Evolutionary conservation across 2,888 invertebrate species (phyloP).

Genomic region (Coronaproctus castanopsis): DNA sequence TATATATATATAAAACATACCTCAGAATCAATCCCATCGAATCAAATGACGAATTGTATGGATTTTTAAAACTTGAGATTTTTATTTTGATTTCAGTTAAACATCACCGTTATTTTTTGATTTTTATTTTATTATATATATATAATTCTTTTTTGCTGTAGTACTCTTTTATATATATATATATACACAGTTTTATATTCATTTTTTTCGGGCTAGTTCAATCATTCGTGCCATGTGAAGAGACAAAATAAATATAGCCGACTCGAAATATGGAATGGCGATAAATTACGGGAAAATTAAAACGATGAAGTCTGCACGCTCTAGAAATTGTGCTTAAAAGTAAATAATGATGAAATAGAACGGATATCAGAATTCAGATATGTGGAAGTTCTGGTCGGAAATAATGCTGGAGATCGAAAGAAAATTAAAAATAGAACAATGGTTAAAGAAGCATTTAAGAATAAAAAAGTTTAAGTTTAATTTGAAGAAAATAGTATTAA

Average conservation of each 20-base stretch:
- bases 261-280: neutral
- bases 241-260: neutral
- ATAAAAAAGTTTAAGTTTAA: neutral
- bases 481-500: neutral
- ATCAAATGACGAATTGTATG: too few relatives aligned
- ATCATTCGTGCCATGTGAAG: too few relatives aligned
- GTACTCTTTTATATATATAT: too few relatives aligned
- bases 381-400: neutral
- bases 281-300: neutral
- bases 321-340: neutral
- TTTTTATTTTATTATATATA: too few relatives aligned
- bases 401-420: neutral
- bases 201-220: too few relatives aligned
- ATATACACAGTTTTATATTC: too few relatives aligned
- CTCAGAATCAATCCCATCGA: too few relatives aligned
- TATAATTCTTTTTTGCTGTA: too few relatives aligned
- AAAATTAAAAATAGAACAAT: neutral
- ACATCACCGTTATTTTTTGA: too few relatives aligned
- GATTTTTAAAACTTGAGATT: too few relatives aligned
- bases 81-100: too few relatives aligned
- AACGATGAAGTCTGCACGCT: neutral
- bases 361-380: neutral
- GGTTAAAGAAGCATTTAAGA: neutral
- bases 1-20: too few relatives aligned
- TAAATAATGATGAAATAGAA: neutral